A percentile compares a stretch with the other conserved stretches of the same genome.
phyloP scores from a whole-genome alignment of 1,140 invertebrate species.

The Sweltsa coloradensis region DNA sequence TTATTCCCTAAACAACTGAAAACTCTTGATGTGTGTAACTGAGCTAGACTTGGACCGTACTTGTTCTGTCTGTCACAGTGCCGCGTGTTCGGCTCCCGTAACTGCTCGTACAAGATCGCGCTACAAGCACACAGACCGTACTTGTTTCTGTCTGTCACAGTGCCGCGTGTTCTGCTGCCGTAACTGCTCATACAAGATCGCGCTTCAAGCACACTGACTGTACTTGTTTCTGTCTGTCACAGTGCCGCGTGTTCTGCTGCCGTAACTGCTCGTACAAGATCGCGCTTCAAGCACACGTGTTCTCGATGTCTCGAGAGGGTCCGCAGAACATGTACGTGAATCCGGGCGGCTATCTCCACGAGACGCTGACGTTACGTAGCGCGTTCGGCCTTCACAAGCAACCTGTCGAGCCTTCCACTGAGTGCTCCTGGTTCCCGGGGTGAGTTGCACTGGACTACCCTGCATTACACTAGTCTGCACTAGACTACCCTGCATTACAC shows the following conservation, averaged over 20 bases:
- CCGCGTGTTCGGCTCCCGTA: constrained; percentile 5
- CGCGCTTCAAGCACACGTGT: constrained; percentile 54
- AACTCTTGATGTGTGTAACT: no score
- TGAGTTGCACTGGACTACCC: no score
- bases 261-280: constrained; percentile 44
- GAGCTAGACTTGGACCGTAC: no score
- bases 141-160: background rate
- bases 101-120: background rate
- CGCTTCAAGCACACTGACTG: background rate
- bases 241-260: constrained; percentile 52
- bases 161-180: background rate
- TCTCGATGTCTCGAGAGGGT: constrained; percentile 71
- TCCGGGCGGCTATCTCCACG: constrained; percentile 63
- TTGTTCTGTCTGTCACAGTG: no score
- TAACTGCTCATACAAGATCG: background rate
- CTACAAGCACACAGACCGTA: background rate
- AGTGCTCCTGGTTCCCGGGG: constrained; percentile 80
- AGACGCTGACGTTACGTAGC: constrained; percentile 61
- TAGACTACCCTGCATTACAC: no score
- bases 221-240: constrained; percentile 18
- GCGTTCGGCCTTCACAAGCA: constrained; percentile 43
- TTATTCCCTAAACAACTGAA: no score
- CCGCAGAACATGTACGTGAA: constrained; percentile 74
- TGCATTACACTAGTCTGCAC: no score
- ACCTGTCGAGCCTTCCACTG: constrained; percentile 41